Conservation (phyloP, 1,140 invertebrate species). For the Orussus abietinus region DNA sequence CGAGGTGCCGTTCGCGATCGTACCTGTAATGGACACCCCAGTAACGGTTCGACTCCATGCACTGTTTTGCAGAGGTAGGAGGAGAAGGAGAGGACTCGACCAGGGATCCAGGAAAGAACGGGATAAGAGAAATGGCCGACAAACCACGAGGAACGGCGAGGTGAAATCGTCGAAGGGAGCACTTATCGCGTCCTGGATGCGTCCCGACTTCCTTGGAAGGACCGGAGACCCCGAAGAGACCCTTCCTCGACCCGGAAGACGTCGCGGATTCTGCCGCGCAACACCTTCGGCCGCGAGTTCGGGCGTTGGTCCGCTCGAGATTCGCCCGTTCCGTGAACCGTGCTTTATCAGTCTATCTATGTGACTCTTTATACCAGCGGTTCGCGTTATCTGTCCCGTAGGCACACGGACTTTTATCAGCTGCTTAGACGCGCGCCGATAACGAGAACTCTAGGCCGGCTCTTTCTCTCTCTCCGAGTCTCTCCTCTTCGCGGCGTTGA, state of each 20-base stretch:
- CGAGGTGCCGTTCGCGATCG: constrained; percentile 24
- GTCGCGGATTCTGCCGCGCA: no score
- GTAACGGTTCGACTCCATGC: constrained; percentile 36
- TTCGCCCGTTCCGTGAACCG: constrained; percentile 46
- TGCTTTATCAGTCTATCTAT: constrained; percentile 51
- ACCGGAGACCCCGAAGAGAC: no score
- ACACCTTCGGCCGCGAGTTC: constrained; percentile 25
- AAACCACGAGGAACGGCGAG: constrained; percentile 6
- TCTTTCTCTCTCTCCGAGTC: constrained; percentile 3
- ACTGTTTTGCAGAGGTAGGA: constrained; percentile 24
- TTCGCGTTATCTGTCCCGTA: constrained; percentile 45
- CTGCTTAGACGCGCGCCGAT: constrained; percentile 47
- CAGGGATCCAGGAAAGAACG: constrained; percentile 11
- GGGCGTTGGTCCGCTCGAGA: constrained; percentile 44
- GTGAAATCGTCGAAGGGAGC: no score
- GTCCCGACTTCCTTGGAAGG: no score
- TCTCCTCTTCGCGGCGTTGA: constrained; percentile 11
- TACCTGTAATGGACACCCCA: constrained; percentile 45
- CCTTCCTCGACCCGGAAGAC: no score
- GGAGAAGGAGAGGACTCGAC: constrained; percentile 4
- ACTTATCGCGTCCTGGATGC: no score
- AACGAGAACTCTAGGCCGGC: constrained; percentile 34
- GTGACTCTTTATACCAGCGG: constrained; percentile 44
- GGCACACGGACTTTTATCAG: constrained; percentile 50
- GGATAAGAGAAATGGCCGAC: constrained; percentile 6